Percentiles rank a stretch among this genome's conserved stretches.
phyloP scores from a whole-genome alignment of 2,888 invertebrate genomes.

The Sinhomidia bicolor region DNA sequence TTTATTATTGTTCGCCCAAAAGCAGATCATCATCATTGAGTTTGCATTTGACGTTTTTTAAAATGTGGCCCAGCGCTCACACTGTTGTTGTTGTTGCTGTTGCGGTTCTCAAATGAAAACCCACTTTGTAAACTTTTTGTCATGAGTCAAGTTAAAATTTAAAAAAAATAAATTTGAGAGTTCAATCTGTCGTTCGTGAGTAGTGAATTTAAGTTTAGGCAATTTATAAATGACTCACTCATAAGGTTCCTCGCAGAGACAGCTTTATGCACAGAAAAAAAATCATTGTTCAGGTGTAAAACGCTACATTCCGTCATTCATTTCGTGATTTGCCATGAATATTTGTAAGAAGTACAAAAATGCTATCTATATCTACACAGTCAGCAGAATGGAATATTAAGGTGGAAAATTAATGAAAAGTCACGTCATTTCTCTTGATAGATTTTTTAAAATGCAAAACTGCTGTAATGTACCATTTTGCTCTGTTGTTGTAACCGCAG shows the following conservation, averaged over 20 bases:
- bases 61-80: not conserved
- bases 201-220: not conserved
- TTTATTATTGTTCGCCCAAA: not conserved
- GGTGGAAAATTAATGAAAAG: slow-evolving; percentile 37
- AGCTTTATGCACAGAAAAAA: too few species aligned
- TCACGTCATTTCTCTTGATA: slow-evolving; percentile 25
- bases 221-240: too few species aligned
- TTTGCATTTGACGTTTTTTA: not conserved
- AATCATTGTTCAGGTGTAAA: too few species aligned
- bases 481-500: not conserved
- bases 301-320: too few species aligned
- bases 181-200: not conserved
- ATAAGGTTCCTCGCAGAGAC: too few species aligned
- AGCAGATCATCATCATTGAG: not conserved
- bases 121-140: too few species aligned
- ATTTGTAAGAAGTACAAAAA: too few species aligned
- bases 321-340: too few species aligned
- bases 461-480: too few species aligned
- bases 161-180: not conserved
- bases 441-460: not conserved
- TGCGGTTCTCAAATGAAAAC: not conserved
- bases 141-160: too few species aligned
- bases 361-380: too few species aligned
- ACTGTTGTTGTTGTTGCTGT: too few species aligned
- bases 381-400: not conserved